Evolutionary conservation across 2,113 vertebrate genomes (phyloP).

Genomic region (Egretta garzetta): DNA sequence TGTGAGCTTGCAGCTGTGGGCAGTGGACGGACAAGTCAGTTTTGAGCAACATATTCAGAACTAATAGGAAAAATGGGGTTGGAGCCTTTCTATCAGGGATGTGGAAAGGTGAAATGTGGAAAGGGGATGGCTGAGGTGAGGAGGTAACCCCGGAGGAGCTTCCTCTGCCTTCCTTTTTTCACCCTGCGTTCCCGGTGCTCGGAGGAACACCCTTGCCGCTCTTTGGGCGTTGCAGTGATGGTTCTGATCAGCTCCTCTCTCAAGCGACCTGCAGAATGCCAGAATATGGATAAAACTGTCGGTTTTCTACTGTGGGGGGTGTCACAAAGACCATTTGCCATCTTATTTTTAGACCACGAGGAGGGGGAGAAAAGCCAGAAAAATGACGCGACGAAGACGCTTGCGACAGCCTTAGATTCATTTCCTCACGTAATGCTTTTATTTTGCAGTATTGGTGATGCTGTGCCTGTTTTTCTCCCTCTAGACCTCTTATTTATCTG

Average conservation of each 20-base stretch:
- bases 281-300: not conserved
- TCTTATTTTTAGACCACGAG: not conserved
- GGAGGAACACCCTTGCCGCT: not conserved
- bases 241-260: not conserved
- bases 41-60: not conserved
- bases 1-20: not conserved
- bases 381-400: not conserved
- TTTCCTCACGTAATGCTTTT: not conserved
- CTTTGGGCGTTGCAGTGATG: not conserved
- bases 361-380: not conserved
- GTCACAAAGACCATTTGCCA: not conserved
- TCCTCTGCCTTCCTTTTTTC: fast-evolving
- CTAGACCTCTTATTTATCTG: not conserved
- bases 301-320: not conserved
- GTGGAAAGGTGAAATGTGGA: not conserved
- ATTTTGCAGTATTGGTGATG: not conserved
- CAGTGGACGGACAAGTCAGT: fast-evolving
- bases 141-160: too few relatives aligned
- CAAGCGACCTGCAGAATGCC: not conserved
- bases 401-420: not conserved
- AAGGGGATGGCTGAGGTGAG: not conserved
- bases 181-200: fast-evolving
- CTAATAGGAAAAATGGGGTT: not conserved
- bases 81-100: not conserved
- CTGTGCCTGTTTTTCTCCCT: not conserved